Percentiles rank a stretch among this genome's conserved stretches.
Conservation (phyloP, 2,797 vertebrate species). For the Epinephelus coioides region DNA sequence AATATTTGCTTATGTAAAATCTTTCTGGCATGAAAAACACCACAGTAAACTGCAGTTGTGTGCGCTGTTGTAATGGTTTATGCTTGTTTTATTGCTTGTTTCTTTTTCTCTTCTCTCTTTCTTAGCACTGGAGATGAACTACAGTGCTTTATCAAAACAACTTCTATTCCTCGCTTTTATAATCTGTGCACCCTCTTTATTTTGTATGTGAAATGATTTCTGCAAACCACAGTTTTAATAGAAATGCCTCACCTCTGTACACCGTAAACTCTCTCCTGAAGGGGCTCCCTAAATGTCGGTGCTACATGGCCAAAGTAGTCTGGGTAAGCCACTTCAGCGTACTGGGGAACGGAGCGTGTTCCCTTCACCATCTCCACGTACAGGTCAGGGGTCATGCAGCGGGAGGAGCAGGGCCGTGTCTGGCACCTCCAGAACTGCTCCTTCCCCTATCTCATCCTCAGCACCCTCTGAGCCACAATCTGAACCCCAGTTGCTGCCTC, state of each 20-base stretch:
- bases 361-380: conserved; percentile 95
- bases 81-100: no score
- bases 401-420: conserved; percentile 88
- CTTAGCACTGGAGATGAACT: no score
- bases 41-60: not conserved
- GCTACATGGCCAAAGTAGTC: conserved; percentile 98
- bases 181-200: not conserved
- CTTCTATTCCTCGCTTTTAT: no score
- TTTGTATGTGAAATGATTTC: not conserved
- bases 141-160: no score
- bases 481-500: conserved; percentile 82
- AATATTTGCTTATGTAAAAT: not conserved
- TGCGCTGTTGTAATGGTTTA: no score
- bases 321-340: conserved; percentile 96
- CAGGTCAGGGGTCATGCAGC: conserved; percentile 94
- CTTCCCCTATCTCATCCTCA: conserved; percentile 90
- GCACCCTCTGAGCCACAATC: conserved; percentile 89
- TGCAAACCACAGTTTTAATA: not conserved
- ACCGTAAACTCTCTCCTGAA: conserved; percentile 94
- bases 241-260: conserved; percentile 93
- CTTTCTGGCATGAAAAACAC: not conserved
- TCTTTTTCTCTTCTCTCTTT: no score
- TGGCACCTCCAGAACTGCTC: conserved; percentile 86
- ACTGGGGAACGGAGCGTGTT: conserved; percentile 92
- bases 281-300: conserved; percentile 92